Conservation (phyloP, 2,113 vertebrate species). For the Ctenodactylus gundi region DNA sequence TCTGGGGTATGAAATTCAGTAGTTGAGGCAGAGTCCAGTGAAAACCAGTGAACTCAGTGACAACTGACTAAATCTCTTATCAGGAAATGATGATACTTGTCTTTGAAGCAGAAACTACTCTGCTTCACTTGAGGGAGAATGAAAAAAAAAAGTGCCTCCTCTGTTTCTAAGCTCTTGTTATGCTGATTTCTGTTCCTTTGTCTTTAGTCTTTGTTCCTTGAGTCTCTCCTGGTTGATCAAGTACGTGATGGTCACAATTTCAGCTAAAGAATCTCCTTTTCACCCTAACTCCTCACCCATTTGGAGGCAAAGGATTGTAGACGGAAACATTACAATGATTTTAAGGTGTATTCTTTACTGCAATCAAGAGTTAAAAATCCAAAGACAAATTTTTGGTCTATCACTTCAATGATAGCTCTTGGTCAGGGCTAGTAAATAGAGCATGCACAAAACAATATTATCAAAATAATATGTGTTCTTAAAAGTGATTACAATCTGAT, state of each 20-base stretch:
- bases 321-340: neutral
- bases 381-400: neutral
- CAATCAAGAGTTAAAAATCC: neutral
- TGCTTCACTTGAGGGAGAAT: too few species aligned
- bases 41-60: neutral
- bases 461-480: neutral
- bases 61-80: neutral
- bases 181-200: rapidly evolving
- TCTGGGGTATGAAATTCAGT: neutral
- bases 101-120: neutral
- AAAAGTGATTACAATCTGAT: neutral
- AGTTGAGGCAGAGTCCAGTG: neutral
- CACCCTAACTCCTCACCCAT: neutral
- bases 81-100: neutral
- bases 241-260: neutral
- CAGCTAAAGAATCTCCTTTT: neutral
- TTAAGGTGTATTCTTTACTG: neutral
- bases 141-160: neutral
- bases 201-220: neutral
- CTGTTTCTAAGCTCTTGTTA: rapidly evolving
- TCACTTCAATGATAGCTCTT: neutral
- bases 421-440: neutral
- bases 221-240: neutral
- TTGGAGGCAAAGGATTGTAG: neutral
- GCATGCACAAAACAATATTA: neutral